Conservation (phyloP, 2,888 invertebrate genomes). For the Heliconius ethilla region DNA sequence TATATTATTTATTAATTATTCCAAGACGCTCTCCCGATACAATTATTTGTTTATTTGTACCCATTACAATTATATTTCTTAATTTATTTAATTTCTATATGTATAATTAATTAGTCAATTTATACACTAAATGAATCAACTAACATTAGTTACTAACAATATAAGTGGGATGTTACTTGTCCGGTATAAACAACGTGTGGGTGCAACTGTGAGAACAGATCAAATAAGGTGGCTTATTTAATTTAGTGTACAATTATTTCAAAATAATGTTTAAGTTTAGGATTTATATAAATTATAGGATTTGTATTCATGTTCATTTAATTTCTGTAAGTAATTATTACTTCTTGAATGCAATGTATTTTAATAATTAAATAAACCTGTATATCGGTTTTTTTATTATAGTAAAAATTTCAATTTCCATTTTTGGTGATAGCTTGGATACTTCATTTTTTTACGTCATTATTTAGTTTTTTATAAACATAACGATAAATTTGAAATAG, state of each 20-base stretch:
- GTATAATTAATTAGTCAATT: neutral
- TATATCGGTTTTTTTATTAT: neutral
- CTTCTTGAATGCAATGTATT: neutral
- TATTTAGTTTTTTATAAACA: neutral
- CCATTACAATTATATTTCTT: no score
- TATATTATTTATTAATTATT: no score
- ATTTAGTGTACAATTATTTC: neutral
- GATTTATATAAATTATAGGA: neutral
- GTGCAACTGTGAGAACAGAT: conserved; percentile 4
- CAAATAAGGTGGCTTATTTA: neutral
- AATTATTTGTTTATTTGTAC: no score
- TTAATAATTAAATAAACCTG: neutral
- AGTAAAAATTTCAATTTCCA: no score
- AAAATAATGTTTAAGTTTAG: neutral
- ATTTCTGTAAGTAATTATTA: neutral
- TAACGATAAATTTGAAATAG: neutral
- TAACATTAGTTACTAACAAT: conserved; percentile 4
- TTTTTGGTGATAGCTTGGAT: no score
- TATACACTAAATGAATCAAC: conserved; percentile 6
- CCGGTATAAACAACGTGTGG: conserved; percentile 13
- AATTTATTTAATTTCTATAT: neutral
- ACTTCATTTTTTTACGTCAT: neutral
- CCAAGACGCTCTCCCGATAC: no score
- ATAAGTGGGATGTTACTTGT: conserved; percentile 22
- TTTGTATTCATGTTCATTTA: no score